Evolutionary conservation across 2,113 vertebrate species (phyloP).

Genomic region (Misgurnus anguillicaudatus): DNA sequence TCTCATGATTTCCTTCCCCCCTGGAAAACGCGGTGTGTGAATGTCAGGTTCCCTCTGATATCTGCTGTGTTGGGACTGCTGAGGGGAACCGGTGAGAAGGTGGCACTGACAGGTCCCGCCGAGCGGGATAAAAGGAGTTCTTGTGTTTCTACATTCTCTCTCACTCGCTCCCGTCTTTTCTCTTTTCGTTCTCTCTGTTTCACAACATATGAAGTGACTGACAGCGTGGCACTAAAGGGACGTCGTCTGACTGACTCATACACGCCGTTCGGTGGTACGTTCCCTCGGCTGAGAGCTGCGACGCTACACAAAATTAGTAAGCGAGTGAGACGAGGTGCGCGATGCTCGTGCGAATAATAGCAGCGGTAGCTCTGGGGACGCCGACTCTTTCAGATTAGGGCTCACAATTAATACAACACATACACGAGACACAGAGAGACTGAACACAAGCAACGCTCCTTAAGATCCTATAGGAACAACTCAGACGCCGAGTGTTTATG

Average conservation of each 20-base stretch:
- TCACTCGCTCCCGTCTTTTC: conserved; percentile 11
- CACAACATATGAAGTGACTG: conserved; percentile 52
- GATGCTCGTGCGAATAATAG: conserved; percentile 55
- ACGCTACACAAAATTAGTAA: conserved; percentile 53
- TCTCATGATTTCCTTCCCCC: conserved; percentile 49
- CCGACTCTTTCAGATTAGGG: conserved; percentile 51
- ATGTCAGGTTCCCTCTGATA: conserved; percentile 58
- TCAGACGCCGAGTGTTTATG: conserved; percentile 31
- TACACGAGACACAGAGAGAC: conserved; percentile 20
- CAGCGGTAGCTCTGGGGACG: conserved; percentile 43
- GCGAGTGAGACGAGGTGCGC: conserved; percentile 22
- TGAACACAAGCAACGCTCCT: conserved; percentile 10
- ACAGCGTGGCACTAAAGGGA: conserved; percentile 57
- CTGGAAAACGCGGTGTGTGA: conserved; percentile 41
- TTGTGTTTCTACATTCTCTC: conserved; percentile 42
- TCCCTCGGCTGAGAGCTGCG: conserved; percentile 39
- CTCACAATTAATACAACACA: conserved; percentile 58
- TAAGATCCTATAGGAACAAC: conserved; percentile 42
- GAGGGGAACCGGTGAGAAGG: conserved; percentile 51
- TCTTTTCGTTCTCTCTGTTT: conserved; percentile 32
- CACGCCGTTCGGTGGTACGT: conserved; percentile 17
- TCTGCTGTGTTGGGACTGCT: conserved; percentile 56
- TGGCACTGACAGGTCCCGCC: conserved; percentile 61
- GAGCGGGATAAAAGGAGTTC: conserved; percentile 57
- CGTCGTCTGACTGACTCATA: conserved; percentile 46